Percentiles rank a stretch among this genome's conserved stretches.
phyloP scores from a whole-genome alignment of 2,797 vertebrate species.

The Eremophila alpestris region DNA sequence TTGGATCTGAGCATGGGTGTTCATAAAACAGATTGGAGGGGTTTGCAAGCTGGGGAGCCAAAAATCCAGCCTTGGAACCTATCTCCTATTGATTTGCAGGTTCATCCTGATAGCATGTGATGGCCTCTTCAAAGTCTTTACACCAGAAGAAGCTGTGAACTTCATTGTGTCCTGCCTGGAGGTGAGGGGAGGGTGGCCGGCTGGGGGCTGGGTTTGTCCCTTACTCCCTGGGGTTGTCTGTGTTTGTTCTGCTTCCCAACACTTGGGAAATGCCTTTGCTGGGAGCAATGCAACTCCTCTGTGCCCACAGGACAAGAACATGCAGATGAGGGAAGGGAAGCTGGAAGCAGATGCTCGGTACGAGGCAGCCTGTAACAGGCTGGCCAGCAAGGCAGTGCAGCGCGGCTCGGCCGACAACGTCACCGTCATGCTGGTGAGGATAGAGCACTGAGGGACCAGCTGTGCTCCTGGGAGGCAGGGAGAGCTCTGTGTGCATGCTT shows the following conservation, averaged over 20 bases:
- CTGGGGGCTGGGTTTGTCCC: not conserved
- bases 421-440: slow-evolving; percentile 88
- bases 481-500: not conserved
- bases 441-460: slow-evolving; percentile 76
- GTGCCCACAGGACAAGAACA: slow-evolving; percentile 76
- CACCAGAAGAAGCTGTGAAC: slow-evolving; percentile 91
- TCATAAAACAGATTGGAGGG: not conserved
- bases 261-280: not conserved
- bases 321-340: slow-evolving; percentile 77
- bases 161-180: slow-evolving; percentile 87
- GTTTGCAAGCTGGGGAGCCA: not conserved
- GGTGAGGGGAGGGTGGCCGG: slow-evolving; percentile 72
- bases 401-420: slow-evolving; percentile 94
- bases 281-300: not conserved
- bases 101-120: slow-evolving; percentile 95
- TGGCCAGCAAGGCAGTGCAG: slow-evolving; percentile 91
- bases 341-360: slow-evolving; percentile 75
- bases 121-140: slow-evolving; percentile 95
- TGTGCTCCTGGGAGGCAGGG: not conserved
- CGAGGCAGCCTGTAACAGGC: slow-evolving; percentile 87
- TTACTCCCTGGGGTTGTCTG: not conserved
- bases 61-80: not conserved
- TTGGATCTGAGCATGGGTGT: accelerated
- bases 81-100: slow-evolving; percentile 68
- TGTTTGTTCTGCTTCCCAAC: not conserved